Base-by-base conservation (phyloP, 2,888 invertebrate species). In the Andrena chrysosceles region DNA sequence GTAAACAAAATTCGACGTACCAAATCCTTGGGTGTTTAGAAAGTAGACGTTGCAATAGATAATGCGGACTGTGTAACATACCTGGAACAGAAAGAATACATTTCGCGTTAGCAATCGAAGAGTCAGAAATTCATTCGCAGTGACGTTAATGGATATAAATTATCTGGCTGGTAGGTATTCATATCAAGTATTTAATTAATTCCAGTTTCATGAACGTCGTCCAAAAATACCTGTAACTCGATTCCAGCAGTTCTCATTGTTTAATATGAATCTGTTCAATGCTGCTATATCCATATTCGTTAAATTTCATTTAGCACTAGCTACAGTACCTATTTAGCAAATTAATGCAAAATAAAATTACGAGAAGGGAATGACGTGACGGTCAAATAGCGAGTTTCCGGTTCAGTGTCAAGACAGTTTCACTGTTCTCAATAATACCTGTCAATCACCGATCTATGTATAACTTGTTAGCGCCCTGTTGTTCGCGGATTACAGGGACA, bases 41-140 rank as follows among this genome's bases (percentile, higher is more conserved):
- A 35, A 63, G 20, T 16, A 1, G 23, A 10, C 13, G n/a, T 2
- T n/a, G 31, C 16, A 8, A 33, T 29, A 20, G 2, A 63, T 5
- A 13, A 42, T 1, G n/a, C 29, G 13, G 2, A 23, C 56, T 10
- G 20, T 52, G 7, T 49, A 67, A 85, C 85, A 20, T 83, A 85
- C 85, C 85, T 85, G 80, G n/a, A 85, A 85, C 70, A 85, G 31
- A 81, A 77, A 70, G 67, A 29, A 20, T 23, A 52, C 4, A 13
- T 13, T 59, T 29, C 1, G 13, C 59, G 52, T 82, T 35, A 79
- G 52, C 33, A 10, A 10, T 26, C 10, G 3, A 26, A 56, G 2
- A 52, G 52, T 0, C 13, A 1, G 42, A 16, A 42, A 42, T 42
- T 42, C 42, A 42, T 13, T 42, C 16, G 1, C 26, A 31, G n/a